These are phyloP conservation scores for Fulica atra DNA, from an alignment of 2,113 vertebrate genomes.

Conservation along the genomic window DNA sequence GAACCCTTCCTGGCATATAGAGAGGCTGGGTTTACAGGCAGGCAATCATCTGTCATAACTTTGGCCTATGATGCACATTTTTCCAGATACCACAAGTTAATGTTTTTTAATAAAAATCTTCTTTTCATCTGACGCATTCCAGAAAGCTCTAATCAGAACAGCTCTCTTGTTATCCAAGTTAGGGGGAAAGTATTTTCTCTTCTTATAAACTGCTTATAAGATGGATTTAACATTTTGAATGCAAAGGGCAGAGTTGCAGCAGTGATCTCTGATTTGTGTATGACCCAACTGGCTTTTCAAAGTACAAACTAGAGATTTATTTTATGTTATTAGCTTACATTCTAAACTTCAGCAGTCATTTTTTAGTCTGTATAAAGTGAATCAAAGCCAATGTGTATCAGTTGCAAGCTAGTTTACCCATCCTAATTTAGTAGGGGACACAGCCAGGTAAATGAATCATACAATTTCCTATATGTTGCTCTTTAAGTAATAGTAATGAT, in stretches of 20 bases:
- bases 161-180: neutral
- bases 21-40: neutral
- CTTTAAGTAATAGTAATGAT: neutral
- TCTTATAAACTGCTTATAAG: neutral
- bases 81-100: conserved; percentile 40
- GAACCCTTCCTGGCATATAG: neutral
- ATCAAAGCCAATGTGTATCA: fast-evolving
- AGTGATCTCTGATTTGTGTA: neutral
- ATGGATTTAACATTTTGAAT: neutral
- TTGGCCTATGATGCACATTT: conserved; percentile 12
- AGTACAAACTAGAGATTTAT: neutral
- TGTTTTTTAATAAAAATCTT: conserved; percentile 24
- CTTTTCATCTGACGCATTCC: neutral
- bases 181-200: neutral
- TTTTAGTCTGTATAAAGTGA: neutral
- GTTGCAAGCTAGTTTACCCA: neutral
- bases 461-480: neutral
- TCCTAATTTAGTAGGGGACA: neutral
- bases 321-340: neutral
- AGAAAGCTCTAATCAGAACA: conserved; percentile 8
- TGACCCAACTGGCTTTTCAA: neutral
- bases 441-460: neutral
- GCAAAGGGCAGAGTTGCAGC: neutral
- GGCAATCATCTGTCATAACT: neutral
- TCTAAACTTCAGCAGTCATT: neutral